phyloP scores from a whole-genome alignment of 2,888 invertebrate species.

The Lumbricus terrestris region DNA sequence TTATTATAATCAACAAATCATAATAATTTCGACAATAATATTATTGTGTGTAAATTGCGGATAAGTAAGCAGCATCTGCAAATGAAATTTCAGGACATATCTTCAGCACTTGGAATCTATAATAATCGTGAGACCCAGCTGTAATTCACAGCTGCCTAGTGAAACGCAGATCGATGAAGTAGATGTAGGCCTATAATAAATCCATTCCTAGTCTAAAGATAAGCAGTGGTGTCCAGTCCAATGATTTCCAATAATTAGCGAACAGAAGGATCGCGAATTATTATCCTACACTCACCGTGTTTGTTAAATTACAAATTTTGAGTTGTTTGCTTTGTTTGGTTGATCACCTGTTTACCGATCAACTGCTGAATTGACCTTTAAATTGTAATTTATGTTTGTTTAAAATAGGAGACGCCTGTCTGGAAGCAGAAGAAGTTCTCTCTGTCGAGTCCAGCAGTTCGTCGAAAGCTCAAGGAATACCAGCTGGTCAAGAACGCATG shows the following conservation, averaged over 20 bases:
- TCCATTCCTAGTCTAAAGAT: no score
- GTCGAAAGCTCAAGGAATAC: conserved; percentile 5
- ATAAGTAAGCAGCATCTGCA: no score
- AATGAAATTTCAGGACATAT: no score
- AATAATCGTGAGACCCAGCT: background rate
- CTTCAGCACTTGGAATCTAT: background rate
- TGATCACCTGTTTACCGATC: no score
- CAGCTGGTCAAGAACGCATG: conserved; percentile 8
- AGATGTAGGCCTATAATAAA: no score
- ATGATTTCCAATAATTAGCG: no score
- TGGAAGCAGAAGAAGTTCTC: conserved; percentile 11
- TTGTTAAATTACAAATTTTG: background rate
- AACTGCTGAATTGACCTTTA: background rate
- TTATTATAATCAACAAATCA: no score
- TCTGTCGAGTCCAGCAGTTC: background rate
- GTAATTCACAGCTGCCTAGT: background rate
- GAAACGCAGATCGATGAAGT: background rate
- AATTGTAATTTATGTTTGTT: background rate
- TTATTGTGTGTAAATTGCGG: no score
- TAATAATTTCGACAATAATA: no score
- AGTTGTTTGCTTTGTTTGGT: background rate
- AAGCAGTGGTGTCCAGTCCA: no score
- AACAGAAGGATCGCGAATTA: no score
- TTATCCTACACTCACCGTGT: no score
- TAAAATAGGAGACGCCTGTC: background rate